These are phyloP conservation scores for Aporophyla nigra DNA, from an alignment of 2,888 invertebrate species.

Conservation along the genomic window DNA sequence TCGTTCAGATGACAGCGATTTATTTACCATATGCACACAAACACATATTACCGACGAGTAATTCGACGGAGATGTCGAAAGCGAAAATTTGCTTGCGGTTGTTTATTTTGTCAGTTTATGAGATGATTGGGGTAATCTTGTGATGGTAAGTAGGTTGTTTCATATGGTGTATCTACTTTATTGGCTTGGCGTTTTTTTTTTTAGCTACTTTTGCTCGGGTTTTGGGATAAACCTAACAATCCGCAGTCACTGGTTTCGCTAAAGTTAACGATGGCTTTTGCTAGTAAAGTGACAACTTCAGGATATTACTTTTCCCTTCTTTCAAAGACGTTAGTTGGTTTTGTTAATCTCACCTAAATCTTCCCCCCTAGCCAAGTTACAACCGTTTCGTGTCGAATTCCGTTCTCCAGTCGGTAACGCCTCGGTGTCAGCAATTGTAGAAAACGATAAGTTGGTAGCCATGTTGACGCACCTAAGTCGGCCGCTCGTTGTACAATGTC, in stretches of 20 bases:
- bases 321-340: background rate
- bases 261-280: background rate
- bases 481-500: too few relatives aligned
- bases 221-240: background rate
- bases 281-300: background rate
- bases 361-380: too few relatives aligned
- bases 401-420: too few relatives aligned
- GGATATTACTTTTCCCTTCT: background rate
- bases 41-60: constrained; percentile 67
- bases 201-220: too few relatives aligned
- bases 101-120: constrained; percentile 27
- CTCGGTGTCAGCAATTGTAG: too few relatives aligned
- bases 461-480: too few relatives aligned
- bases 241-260: background rate
- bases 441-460: too few relatives aligned
- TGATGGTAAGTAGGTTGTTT: constrained; percentile 5
- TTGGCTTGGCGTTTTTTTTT: too few relatives aligned
- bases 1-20: constrained; percentile 77
- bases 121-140: constrained; percentile 45
- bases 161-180: background rate
- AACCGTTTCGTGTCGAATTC: too few relatives aligned
- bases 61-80: constrained; percentile 70
- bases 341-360: too few relatives aligned
- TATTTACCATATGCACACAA: constrained; percentile 81
- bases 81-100: constrained; percentile 49